Evolutionary conservation across 2,888 invertebrate genomes (phyloP), one percentile per base, ranked within the genome.

Genomic region (Stenodema calcarata): DNA sequence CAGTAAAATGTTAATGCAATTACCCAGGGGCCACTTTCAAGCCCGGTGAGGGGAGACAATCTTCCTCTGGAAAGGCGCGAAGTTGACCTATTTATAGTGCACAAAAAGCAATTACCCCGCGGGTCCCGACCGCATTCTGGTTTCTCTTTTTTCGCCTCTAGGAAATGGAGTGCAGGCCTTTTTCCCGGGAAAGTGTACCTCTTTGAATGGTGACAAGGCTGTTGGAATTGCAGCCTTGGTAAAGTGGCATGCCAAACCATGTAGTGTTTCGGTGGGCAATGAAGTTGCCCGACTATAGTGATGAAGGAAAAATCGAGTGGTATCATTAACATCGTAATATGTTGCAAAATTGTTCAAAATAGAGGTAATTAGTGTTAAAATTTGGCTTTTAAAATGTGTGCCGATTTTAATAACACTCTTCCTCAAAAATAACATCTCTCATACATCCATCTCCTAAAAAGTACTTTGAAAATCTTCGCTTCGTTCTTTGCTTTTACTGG

Each of bases 1-100:
- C 73, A 73, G 28, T 73, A 73, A 73, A 73, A 73, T 73, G 73
- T 73, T 73, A 73, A 73, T 73, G 73, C 73, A 73, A 73, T 73
- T 73, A 73, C 73, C 73, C 35, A 16, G 35, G 35, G 35, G 35
- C 30, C 35, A 41, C 73, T 41, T 41, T 30, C 73, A 30, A 35
- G 73, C 18, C 18, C 73, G 73, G 23, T 23, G 62, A 62, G 27
- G 62, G 62, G 73, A 16, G 73, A 35, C 35, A 35, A 73, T 35
- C 73, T 73, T 73, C 73, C 73, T 35, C 73, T 16, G n/a, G 73
- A 23, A 62, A 62, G 73, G 73, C 35, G 73, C 73, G n/a, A 41
- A 35, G 73, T 73, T 73, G 73, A 73, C 73, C 73, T 73, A 73
- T 73, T 73, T 73, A 73, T 73, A 30, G 73, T 41, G 73, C 73